Conservation (phyloP, 2,797 vertebrate genomes). For the Sebastes dallii region DNA sequence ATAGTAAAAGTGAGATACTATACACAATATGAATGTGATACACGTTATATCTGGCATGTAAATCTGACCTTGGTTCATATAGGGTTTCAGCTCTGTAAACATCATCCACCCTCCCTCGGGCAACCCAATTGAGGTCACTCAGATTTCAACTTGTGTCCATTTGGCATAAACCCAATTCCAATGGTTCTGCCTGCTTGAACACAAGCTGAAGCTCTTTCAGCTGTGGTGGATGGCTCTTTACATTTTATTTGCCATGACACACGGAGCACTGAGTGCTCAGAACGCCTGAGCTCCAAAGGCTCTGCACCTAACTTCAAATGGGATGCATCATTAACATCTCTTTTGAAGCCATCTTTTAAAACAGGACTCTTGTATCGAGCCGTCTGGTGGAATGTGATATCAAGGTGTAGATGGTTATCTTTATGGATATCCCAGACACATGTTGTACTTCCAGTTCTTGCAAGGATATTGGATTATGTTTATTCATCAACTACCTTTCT, state of each 20-base stretch:
- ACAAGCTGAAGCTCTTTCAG: slow-evolving; percentile 4
- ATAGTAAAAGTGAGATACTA: not conserved
- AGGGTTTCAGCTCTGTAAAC: slow-evolving; percentile 6
- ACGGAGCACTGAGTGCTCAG: not conserved
- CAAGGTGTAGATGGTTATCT: not conserved
- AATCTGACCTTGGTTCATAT: slow-evolving; percentile 6
- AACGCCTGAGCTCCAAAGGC: not conserved
- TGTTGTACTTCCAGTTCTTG: not conserved
- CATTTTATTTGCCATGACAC: slow-evolving; percentile 17
- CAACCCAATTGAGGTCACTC: slow-evolving; percentile 4
- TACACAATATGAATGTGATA: not conserved
- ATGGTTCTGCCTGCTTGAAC: slow-evolving; percentile 42
- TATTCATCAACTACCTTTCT: not conserved
- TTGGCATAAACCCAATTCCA: slow-evolving; percentile 38
- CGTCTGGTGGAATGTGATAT: not conserved
- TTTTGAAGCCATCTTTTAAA: not conserved
- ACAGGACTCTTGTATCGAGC: not conserved
- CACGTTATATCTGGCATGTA: not conserved
- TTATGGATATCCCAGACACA: not conserved
- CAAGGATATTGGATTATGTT: not conserved
- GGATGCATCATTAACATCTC: not conserved
- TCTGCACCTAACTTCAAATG: not conserved
- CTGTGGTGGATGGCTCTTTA: slow-evolving; percentile 29
- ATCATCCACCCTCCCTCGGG: not conserved
- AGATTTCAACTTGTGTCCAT: slow-evolving; percentile 26